A percentile compares a stretch with the other conserved stretches of the same genome.
Evolutionary conservation across 1,140 invertebrate genomes (phyloP).

Genomic region (Zaprionus ornatus): DNA sequence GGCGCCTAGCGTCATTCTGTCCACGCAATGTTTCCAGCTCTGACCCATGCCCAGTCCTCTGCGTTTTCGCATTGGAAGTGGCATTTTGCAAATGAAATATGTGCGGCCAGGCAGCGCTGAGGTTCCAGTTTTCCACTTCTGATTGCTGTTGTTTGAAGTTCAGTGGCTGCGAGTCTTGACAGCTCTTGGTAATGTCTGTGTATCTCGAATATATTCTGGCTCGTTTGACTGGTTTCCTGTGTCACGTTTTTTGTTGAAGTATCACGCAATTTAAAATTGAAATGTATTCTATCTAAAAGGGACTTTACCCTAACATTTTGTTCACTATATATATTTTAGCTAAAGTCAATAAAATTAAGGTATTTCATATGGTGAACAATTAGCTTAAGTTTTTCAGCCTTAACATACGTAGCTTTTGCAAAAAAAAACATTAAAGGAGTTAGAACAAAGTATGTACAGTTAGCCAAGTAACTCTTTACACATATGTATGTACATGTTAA

Average conservation of each 20-base stretch:
- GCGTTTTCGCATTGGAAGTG: constrained; percentile 31
- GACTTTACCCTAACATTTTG: background rate
- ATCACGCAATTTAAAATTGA: background rate
- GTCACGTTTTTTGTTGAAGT: background rate
- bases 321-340: too few species aligned
- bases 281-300: background rate
- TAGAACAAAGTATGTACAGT: too few species aligned
- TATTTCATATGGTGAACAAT: too few species aligned
- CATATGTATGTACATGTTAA: too few species aligned
- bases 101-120: background rate
- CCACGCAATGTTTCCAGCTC: constrained; percentile 32
- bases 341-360: too few species aligned
- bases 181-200: background rate
- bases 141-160: constrained; percentile 3
- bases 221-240: constrained; percentile 1
- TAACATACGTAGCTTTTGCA: too few species aligned
- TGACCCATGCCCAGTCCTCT: constrained; percentile 10
- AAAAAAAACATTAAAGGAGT: too few species aligned
- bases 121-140: background rate
- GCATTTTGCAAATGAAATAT: constrained; percentile 31
- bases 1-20: constrained; percentile 41
- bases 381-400: too few species aligned
- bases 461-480: too few species aligned
- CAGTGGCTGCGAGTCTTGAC: background rate
- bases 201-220: background rate